Conservation (phyloP, 2,797 vertebrate genomes). For the Gallinago solitaria region DNA sequence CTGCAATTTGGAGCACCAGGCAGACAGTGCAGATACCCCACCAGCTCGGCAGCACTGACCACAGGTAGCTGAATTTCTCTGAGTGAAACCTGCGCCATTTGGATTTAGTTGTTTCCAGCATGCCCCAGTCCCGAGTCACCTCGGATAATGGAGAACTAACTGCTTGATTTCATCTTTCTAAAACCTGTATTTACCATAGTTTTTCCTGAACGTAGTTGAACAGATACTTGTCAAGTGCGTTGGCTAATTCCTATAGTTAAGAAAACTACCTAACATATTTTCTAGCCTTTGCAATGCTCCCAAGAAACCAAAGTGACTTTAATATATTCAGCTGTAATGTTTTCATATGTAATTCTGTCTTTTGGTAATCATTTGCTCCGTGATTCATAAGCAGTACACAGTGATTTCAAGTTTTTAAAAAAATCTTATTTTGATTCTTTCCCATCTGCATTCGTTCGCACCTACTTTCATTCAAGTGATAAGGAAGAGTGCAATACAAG, state of each 20-base stretch:
- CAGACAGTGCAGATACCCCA: neutral
- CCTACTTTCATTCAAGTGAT: neutral
- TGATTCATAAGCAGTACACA: neutral
- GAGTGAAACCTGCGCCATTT: neutral
- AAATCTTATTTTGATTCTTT: neutral
- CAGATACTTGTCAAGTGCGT: neutral
- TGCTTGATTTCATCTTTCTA: neutral
- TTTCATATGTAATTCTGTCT: neutral
- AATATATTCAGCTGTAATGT: neutral
- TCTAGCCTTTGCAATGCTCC: neutral
- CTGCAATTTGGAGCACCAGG: neutral
- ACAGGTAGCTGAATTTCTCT: neutral
- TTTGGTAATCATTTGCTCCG: neutral
- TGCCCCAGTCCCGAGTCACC: neutral
- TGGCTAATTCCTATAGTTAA: neutral
- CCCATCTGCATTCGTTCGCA: neutral
- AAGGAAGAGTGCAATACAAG: neutral
- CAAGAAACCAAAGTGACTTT: neutral
- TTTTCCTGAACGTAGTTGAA: neutral
- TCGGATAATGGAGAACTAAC: neutral
- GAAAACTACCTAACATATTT: neutral
- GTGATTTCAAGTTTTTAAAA: neutral
- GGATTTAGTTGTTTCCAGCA: neutral
- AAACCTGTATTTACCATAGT: neutral
- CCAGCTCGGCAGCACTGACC: neutral